Evolutionary conservation across 2,797 vertebrate species (phyloP), one percentile per base, ranked within the genome.

Genomic region (Gila robusta): DNA sequence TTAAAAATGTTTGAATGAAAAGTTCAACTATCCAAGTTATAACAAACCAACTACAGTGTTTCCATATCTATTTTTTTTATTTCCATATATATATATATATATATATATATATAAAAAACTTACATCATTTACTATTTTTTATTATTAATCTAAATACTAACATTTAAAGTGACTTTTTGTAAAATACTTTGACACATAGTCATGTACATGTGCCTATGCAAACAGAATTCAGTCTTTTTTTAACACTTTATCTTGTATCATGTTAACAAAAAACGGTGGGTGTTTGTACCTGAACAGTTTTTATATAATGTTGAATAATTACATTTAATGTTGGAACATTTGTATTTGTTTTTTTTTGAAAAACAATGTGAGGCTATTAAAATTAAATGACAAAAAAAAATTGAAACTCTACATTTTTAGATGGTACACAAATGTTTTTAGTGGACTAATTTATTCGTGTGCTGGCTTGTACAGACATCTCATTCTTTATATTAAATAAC

Each of bases 381-480:
- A 83, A 19, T 71, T 5, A 56, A 59, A 62, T 72, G 81, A 44
- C 5, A 32, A 82, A 44, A 44, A 44, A 4, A 19, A 2, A 32
- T n/a, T n/a, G 28, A 49, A 74, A 74, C 56, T 78, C 76, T 79
- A 64, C 5, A 79, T 79, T 64, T 44, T 54, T 35, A 28, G 8
- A 71, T 47, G 37, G 67, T 70, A 82, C 47, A 82, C 32, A 82
- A 71, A 82, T 26, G 47, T 37, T 82, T 71, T 81, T 67, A 49
- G 49, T 19, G 49, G 62, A 82, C 44, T 69, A 81, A 81, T 81
- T 81, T 67, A 67, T 67, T 77, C 1, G 47, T 9, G 12, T 17
- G 52, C 66, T 81, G 47, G 47, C n/a, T 8, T 70, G 32, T 70
- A 81, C 64, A 71, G 47, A 39, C 77, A 16, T 19, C 37, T 26